Evolutionary conservation across 2,888 invertebrate genomes (phyloP).

Genomic region (Leptopterna dolabrata): DNA sequence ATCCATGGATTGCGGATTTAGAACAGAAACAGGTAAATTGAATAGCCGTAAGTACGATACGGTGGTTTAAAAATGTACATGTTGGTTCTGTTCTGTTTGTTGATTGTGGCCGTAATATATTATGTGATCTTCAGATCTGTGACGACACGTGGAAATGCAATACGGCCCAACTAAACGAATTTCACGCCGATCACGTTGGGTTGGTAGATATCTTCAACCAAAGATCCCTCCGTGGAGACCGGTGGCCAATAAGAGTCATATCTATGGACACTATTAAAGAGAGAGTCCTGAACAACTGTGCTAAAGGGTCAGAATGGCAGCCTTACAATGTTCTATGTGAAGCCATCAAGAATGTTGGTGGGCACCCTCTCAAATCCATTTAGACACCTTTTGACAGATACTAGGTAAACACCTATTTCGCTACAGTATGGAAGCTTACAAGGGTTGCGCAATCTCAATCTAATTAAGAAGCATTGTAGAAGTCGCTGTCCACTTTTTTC

Average conservation of each 20-base stretch:
- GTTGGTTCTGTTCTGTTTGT: no score
- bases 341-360: slow-evolving; percentile 35
- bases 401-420: no score
- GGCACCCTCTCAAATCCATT: background rate
- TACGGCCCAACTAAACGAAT: slow-evolving; percentile 26
- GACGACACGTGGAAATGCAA: slow-evolving; percentile 41
- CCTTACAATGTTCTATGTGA: slow-evolving; percentile 47
- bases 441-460: no score
- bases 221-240: slow-evolving; percentile 27
- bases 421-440: no score
- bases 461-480: no score
- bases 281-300: slow-evolving; percentile 45
- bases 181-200: slow-evolving; percentile 32
- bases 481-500: no score
- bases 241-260: slow-evolving; percentile 48
- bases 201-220: slow-evolving; percentile 37
- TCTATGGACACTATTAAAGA: slow-evolving; percentile 49
- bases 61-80: background rate
- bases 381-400: no score
- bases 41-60: background rate
- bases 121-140: slow-evolving; percentile 6
- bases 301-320: slow-evolving; percentile 37
- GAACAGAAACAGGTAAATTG: background rate
- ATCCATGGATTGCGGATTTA: slow-evolving; percentile 48
- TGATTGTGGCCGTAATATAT: no score